Evolutionary conservation across 2,888 invertebrate genomes (phyloP).

Genomic region (Drosophila mulleri): DNA sequence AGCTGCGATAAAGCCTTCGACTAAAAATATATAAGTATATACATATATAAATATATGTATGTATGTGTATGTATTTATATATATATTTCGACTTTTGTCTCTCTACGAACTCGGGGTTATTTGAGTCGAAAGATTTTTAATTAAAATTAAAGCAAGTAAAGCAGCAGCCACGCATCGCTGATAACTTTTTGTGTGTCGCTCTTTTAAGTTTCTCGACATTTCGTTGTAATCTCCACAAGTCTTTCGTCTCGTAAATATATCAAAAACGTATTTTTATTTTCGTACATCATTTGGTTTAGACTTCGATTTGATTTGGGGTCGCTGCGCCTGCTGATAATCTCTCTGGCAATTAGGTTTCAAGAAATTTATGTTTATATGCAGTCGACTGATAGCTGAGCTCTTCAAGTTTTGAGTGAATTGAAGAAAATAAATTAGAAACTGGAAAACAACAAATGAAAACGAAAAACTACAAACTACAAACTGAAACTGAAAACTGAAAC

Average conservation of each 20-base stretch:
- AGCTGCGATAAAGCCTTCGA: conserved; percentile 72
- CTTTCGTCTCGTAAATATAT: conserved; percentile 68
- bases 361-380: conserved; percentile 57
- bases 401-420: conserved; percentile 22
- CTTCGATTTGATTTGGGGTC: conserved; percentile 50
- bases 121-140: conserved; percentile 53
- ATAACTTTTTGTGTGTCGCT: conserved; percentile 42
- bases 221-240: conserved; percentile 42
- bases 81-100: conserved; percentile 34
- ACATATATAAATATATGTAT: background rate
- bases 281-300: conserved; percentile 42
- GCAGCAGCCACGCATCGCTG: conserved; percentile 43
- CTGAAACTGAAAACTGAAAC: conserved; percentile 48
- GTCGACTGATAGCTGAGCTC: conserved; percentile 34
- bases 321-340: conserved; percentile 57
- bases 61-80: background rate
- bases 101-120: conserved; percentile 20
- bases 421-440: conserved; percentile 19
- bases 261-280: conserved; percentile 62
- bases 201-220: conserved; percentile 21
- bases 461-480: conserved; percentile 15
- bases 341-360: conserved; percentile 60
- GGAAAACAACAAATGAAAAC: background rate
- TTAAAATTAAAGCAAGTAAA: conserved; percentile 61
- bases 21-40: background rate